These are phyloP conservation scores for Cotesia typhae DNA, from an alignment of 1,140 invertebrate genomes.

Conservation along the genomic window DNA sequence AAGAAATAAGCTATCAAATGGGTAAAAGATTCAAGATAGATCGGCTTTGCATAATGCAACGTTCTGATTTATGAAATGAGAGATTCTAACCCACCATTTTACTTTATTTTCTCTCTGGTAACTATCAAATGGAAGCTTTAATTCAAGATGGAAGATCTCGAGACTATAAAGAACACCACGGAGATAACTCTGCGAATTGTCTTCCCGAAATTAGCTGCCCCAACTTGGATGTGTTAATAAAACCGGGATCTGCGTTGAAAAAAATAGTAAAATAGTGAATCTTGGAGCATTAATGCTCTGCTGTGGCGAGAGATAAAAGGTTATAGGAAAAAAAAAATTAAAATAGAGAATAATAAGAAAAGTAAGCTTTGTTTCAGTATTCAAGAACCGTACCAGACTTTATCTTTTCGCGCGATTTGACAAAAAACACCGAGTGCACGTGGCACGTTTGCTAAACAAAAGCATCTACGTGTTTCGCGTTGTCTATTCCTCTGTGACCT, in stretches of 20 bases:
- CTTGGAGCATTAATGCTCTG: constrained; percentile 22
- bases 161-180: no score
- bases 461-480: constrained; percentile 26
- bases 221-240: background rate
- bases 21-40: constrained; percentile 32
- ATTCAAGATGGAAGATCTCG: no score
- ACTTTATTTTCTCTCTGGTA: no score
- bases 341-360: constrained; percentile 17
- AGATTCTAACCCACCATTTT: no score
- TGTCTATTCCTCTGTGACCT: background rate
- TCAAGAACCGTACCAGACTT: constrained; percentile 41
- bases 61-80: no score
- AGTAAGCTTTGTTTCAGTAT: constrained; percentile 24
- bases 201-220: background rate
- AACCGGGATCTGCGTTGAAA: background rate
- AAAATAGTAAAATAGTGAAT: constrained; percentile 27
- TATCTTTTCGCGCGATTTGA: constrained; percentile 55
- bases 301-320: constrained; percentile 6
- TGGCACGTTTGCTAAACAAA: constrained; percentile 42
- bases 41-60: constrained; percentile 41
- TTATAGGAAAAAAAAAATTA: constrained; percentile 16
- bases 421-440: constrained; percentile 39
- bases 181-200: no score
- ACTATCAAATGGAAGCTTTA: no score
- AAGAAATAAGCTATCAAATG: background rate